Evolutionary conservation across 2,797 vertebrate species (phyloP).

Genomic region (Tokudaia muenninki): DNA sequence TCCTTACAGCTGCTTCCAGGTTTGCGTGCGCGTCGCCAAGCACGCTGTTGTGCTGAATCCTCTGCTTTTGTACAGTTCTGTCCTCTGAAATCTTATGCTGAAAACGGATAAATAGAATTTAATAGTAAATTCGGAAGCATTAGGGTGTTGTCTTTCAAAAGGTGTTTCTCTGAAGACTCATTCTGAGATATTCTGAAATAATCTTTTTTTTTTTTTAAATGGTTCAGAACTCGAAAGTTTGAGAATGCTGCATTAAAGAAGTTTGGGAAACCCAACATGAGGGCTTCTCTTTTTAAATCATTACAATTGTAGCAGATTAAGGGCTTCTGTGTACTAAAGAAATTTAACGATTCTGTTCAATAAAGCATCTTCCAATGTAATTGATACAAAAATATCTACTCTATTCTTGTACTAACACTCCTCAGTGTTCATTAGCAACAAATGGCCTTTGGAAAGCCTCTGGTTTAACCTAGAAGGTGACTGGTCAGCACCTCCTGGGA

Average conservation of each 20-base stretch:
- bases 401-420: neutral
- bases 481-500: neutral
- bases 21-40: neutral
- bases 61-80: neutral
- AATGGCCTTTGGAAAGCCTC: neutral
- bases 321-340: neutral
- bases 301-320: neutral
- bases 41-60: neutral
- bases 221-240: neutral
- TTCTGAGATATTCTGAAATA: neutral
- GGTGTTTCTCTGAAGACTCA: neutral
- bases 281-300: neutral
- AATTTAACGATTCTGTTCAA: neutral
- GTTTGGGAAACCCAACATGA: neutral
- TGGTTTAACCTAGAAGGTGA: neutral
- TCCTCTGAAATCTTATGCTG: neutral
- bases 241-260: neutral
- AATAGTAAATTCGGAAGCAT: conserved; percentile 1
- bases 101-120: conserved; percentile 3
- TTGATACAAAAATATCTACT: neutral
- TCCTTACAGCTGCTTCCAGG: neutral
- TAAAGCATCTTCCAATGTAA: neutral
- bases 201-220: neutral
- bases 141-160: neutral
- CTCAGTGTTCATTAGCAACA: neutral